A percentile compares a stretch with the other conserved stretches of the same genome.
Evolutionary conservation across 37 sponge, comb jelly and placozoan species (phyloP).

Genomic region (Beroe ovata): DNA sequence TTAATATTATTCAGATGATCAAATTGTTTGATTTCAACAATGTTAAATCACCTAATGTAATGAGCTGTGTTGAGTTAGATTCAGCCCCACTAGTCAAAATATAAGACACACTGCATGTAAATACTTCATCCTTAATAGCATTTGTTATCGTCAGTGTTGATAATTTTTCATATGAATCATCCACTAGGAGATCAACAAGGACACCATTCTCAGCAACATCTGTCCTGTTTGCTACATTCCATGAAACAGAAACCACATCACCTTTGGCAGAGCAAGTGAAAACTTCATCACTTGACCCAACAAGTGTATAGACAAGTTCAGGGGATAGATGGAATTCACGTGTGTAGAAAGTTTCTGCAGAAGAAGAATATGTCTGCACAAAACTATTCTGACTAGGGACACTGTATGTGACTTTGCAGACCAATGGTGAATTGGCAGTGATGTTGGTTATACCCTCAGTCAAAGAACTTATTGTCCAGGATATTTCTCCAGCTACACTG

Average conservation of each 20-base stretch:
- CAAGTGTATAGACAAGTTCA: background rate
- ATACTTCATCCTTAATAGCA: background rate
- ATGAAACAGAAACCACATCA: background rate
- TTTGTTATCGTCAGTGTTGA: background rate
- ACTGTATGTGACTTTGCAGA: slow-evolving; percentile 21
- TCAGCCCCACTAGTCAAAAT: background rate
- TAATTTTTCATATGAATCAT: background rate
- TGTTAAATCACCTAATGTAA: background rate
- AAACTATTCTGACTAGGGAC: background rate
- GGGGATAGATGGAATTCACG: background rate
- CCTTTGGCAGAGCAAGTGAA: background rate
- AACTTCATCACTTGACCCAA: background rate
- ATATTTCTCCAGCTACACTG: background rate
- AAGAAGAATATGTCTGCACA: background rate
- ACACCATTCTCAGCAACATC: background rate
- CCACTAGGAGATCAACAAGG: background rate
- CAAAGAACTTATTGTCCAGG: background rate
- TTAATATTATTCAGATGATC: too few species aligned
- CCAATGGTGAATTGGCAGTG: background rate
- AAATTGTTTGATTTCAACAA: too few species aligned
- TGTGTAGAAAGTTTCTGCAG: background rate
- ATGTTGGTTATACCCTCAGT: background rate
- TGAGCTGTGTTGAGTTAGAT: background rate
- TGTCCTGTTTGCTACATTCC: background rate
- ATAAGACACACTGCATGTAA: background rate